Evolutionary conservation across 2,113 vertebrate species (phyloP).

Genomic region (Pheucticus melanocephalus): DNA sequence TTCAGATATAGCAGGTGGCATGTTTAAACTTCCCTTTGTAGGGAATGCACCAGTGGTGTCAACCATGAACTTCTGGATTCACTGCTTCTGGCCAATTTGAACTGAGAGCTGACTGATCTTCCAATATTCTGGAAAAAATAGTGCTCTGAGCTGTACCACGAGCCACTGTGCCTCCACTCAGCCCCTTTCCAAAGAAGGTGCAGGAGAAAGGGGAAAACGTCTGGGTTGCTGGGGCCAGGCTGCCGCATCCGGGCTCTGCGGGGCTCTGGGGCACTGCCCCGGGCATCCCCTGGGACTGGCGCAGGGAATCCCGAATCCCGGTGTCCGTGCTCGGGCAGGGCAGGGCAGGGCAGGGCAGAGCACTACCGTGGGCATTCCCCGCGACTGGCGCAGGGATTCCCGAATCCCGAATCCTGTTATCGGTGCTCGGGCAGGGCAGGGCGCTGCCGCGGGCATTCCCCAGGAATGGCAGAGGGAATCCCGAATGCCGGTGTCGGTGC

Average conservation of each 20-base stretch:
- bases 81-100: background rate
- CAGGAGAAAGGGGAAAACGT: background rate
- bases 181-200: background rate
- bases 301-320: no score
- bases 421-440: background rate
- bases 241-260: background rate
- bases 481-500: no score
- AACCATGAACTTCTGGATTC: background rate
- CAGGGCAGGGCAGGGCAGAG: background rate
- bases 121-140: accelerated
- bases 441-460: background rate
- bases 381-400: background rate
- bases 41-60: accelerated
- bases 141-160: background rate
- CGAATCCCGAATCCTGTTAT: background rate
- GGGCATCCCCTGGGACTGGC: background rate
- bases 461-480: background rate
- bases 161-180: background rate
- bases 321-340: background rate
- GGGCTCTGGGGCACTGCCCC: background rate
- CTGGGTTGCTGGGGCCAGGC: background rate
- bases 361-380: background rate
- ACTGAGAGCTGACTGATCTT: background rate
- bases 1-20: background rate
- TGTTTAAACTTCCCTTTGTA: background rate